A percentile compares a stretch with the other conserved stretches of the same genome.
phyloP scores from a whole-genome alignment of 2,888 invertebrate species.

The Ellobium chinense region DNA sequence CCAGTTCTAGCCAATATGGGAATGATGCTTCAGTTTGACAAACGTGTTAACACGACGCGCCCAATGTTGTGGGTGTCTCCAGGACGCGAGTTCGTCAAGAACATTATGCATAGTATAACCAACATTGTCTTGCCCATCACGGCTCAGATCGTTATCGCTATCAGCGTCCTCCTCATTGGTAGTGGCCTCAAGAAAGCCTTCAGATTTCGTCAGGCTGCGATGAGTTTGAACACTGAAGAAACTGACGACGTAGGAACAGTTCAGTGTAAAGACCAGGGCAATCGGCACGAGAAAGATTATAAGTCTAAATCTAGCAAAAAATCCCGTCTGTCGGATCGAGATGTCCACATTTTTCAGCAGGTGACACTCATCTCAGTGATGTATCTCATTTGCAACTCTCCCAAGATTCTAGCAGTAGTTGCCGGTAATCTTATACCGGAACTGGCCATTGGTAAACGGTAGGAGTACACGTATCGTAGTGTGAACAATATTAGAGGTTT shows the following conservation, averaged over 20 bases:
- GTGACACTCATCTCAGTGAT: background rate
- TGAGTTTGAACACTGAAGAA: too few relatives aligned
- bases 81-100: background rate
- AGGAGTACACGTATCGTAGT: background rate
- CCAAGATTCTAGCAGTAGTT: background rate
- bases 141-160: background rate
- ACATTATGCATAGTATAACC: background rate
- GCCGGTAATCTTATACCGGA: background rate
- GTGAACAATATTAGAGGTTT: background rate
- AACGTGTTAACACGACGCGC: background rate
- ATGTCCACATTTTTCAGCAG: background rate
- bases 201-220: background rate
- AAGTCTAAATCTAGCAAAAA: background rate
- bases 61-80: constrained; percentile 7
- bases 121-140: background rate
- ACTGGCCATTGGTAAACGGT: background rate
- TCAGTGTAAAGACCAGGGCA: background rate
- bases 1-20: background rate
- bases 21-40: background rate
- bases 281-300: background rate
- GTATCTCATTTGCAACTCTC: background rate
- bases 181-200: background rate
- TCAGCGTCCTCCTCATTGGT: background rate
- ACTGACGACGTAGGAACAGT: background rate
- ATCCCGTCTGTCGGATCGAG: background rate